Evolutionary conservation across 2,113 vertebrate species (phyloP).

Genomic region (Rallus limicola): DNA sequence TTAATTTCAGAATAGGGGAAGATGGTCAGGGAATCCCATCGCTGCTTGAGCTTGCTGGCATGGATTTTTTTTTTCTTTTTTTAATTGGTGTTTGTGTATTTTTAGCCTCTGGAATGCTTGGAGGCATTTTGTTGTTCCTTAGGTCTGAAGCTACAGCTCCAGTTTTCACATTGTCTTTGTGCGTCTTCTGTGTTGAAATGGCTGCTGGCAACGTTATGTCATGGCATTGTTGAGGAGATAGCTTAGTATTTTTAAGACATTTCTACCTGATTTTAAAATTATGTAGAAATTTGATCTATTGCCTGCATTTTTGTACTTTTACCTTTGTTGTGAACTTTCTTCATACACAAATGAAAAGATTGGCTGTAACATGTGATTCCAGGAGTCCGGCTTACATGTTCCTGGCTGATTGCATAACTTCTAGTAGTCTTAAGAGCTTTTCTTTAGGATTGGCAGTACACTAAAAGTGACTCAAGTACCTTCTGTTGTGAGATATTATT

Average conservation of each 20-base stretch:
- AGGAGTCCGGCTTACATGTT: background rate
- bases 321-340: background rate
- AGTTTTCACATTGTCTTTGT: background rate
- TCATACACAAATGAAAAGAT: background rate
- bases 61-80: background rate
- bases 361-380: background rate
- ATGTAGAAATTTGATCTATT: background rate
- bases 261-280: background rate
- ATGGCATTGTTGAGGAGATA: background rate
- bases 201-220: background rate
- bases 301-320: background rate
- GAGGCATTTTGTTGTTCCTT: background rate
- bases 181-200: background rate
- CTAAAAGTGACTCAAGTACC: background rate
- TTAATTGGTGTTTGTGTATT: background rate
- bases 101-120: background rate
- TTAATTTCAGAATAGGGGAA: background rate
- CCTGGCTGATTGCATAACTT: background rate
- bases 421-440: background rate
- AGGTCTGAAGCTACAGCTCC: background rate
- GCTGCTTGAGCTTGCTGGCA: background rate
- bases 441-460: background rate
- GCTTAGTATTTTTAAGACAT: background rate
- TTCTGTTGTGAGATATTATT: conserved; percentile 17
- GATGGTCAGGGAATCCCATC: background rate